Conservation (phyloP, 2,888 invertebrate species). For the Lacanobia oleracea region DNA sequence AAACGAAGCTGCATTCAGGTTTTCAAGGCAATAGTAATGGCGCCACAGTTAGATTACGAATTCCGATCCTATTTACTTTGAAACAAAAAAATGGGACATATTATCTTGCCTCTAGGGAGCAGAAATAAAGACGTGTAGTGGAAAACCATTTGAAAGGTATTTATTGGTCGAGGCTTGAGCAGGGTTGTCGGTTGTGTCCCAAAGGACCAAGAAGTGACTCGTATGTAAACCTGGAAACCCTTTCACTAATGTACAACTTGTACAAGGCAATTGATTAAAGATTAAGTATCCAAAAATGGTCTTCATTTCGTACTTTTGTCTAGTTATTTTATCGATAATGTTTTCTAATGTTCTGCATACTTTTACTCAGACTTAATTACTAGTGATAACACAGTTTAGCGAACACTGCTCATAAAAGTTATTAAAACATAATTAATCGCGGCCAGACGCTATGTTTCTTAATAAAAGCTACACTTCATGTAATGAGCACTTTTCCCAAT, state of each 20-base stretch:
- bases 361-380: conserved; percentile 10
- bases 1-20: conserved; percentile 39
- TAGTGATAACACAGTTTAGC: conserved; percentile 18
- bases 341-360: neutral
- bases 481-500: conserved; percentile 24
- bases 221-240: conserved; percentile 16
- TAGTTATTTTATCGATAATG: neutral
- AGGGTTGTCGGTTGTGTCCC: conserved; percentile 50
- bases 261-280: conserved; percentile 9
- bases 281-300: neutral
- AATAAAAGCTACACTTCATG: conserved; percentile 9
- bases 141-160: conserved; percentile 42
- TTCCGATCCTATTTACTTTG: conserved; percentile 42
- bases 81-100: conserved; percentile 45
- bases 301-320: neutral
- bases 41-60: conserved; percentile 17
- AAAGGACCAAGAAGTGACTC: conserved; percentile 22
- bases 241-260: neutral
- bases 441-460: conserved; percentile 16
- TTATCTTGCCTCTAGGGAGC: conserved; percentile 51
- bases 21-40: conserved; percentile 34
- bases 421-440: conserved; percentile 1
- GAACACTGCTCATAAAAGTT: neutral
- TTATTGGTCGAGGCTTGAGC: conserved; percentile 35
- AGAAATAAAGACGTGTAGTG: conserved; percentile 52